Evolutionary conservation across 2,113 vertebrate species (phyloP).

Genomic region (Carettochelys insculpta): DNA sequence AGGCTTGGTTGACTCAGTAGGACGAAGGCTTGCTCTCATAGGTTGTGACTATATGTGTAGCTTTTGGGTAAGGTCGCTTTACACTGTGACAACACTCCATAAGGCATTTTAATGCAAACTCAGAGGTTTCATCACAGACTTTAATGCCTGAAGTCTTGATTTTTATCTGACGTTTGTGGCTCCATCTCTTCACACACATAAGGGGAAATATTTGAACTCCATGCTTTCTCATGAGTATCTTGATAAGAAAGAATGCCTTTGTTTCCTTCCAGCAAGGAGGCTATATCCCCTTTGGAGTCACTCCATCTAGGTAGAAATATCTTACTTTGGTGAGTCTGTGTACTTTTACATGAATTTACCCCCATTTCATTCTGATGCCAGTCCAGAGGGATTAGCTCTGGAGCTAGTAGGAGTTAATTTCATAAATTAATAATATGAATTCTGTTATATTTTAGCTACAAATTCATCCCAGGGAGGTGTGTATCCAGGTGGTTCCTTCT

Average conservation of each 20-base stretch:
- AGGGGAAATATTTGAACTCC: slow-evolving; percentile 35
- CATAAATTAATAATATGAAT: slow-evolving; percentile 57
- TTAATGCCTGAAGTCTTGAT: not conserved
- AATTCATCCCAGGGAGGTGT: no score
- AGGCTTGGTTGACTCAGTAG: slow-evolving; percentile 1
- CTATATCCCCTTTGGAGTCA: slow-evolving; percentile 33
- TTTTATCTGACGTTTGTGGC: slow-evolving; percentile 8
- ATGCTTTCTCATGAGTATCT: slow-evolving; percentile 25
- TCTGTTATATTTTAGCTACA: slow-evolving; percentile 31
- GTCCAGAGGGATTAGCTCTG: not conserved
- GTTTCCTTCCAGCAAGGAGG: not conserved
- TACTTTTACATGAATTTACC: slow-evolving; percentile 1
- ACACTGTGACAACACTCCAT: not conserved
- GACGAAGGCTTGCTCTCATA: not conserved
- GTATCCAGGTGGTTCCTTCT: no score
- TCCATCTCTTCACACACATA: not conserved
- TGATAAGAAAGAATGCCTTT: slow-evolving; percentile 29
- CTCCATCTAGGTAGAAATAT: slow-evolving; percentile 42
- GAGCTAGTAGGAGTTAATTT: slow-evolving; percentile 26
- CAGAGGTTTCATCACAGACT: slow-evolving; percentile 13
- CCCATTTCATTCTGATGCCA: slow-evolving; percentile 13
- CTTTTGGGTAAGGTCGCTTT: slow-evolving; percentile 15
- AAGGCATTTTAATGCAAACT: slow-evolving; percentile 36
- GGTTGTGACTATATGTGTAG: not conserved
- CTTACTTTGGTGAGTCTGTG: slow-evolving; percentile 2